phyloP scores from a whole-genome alignment of 2,797 vertebrate genomes.

The Atherinosoma microstoma region DNA sequence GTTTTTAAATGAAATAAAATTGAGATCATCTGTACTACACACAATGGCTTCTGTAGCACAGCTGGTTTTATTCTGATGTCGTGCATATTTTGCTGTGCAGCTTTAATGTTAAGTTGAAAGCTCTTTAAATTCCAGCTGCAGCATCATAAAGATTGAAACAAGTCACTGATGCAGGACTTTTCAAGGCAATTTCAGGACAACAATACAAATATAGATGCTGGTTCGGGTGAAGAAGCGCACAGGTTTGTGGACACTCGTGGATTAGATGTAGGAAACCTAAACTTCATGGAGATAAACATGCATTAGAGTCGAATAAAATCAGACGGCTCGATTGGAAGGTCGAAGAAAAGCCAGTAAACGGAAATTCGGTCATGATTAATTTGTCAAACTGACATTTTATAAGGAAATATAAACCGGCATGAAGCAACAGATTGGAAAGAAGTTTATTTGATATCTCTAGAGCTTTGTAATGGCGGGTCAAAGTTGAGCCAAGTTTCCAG shows the following conservation, averaged over 20 bases:
- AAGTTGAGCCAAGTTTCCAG: conserved; percentile 49
- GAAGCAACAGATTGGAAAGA: neutral
- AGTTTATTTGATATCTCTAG: conserved; percentile 29
- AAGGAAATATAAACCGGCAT: neutral
- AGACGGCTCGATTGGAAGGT: neutral
- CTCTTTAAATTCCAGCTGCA: neutral
- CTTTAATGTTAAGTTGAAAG: neutral
- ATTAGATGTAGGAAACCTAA: neutral
- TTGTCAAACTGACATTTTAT: neutral
- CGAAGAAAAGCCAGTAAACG: neutral
- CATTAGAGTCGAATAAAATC: neutral
- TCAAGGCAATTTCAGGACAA: neutral
- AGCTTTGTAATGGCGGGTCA: conserved; percentile 24
- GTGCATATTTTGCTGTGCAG: neutral
- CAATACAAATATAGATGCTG: neutral
- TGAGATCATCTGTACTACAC: neutral
- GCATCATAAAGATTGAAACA: neutral
- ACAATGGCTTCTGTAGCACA: neutral
- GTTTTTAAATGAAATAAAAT: neutral
- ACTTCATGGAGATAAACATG: too few relatives aligned
- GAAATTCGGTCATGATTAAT: neutral
- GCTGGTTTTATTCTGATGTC: neutral
- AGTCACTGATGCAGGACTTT: neutral
- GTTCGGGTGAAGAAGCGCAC: neutral
- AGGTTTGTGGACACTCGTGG: neutral